Evolutionary conservation across 2,797 vertebrate genomes (phyloP), one percentile per base, ranked within the genome.

Genomic region (Micromesistius poutassou): DNA sequence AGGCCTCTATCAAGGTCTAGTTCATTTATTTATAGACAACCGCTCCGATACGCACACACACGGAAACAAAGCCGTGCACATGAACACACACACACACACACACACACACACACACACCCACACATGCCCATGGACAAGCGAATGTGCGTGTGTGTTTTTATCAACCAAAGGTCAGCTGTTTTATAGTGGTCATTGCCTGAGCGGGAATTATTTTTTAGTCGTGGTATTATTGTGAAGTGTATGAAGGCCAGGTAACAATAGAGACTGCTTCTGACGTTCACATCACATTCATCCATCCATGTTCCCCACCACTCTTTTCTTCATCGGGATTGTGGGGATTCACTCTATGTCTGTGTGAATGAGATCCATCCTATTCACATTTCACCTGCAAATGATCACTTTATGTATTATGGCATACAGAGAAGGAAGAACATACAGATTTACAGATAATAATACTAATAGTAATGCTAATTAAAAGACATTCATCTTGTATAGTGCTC

Each of bases 11-110:
- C 72, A 79, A 30, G 84, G 66, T 14, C 66, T 13, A 79, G 42
- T 78, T 79, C 62, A 66, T 84, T 82, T 80, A 83, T 88, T 86
- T 76, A 82, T 74, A 83, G 73, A 66, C 73, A 77, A 74, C 46
- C 12, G 66, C 76, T 28, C 40, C 40, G 77, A 77, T 74, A 50
- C 25, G 42, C 40, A 40, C 40, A 74, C 72, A 66, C 55, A 74
- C 73, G 71, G 42, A 50, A 70, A 77, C 72, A 79, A 74, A 76
- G 33, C 38, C 73, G 40, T 71, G 74, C 40, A 70, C 50, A 66
- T 33, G 40, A 71, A 42, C 74, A 30, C 68, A 38, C 71, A 71
- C 74, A 75, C 68, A 82, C 82, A 78, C 46, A 82, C 73, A 35
- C 72, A 72, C 74, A 75, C 76, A 55, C 73, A 33, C 80, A 74